Evolutionary conservation across 2,888 invertebrate species (phyloP), one percentile per base, ranked within the genome.

Genomic region (Apodemia zela): DNA sequence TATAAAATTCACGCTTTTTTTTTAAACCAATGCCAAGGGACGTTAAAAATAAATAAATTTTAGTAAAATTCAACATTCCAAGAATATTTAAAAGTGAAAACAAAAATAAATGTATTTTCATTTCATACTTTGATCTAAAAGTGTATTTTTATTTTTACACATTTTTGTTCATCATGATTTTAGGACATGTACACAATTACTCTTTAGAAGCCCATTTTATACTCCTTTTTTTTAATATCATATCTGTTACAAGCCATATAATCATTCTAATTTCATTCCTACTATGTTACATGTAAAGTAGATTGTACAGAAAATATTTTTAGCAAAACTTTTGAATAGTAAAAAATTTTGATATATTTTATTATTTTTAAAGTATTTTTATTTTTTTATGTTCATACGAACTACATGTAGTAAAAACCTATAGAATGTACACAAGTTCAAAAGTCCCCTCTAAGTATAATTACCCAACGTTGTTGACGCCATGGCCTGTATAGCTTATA

Each of bases 221-320:
- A 25, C 25, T 2, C 25, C 25, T 25, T 13, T 21, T 42, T 42
- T 13, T 13, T 0, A 42, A 15, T 42, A 42, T 42, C 15, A 13
- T 42, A 42, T 42, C 42, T 42, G 17, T 54, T 51, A 51, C 61
- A 54, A 54, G 21, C 54, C 54, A 54, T n/a, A 38, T 35, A 42
- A 54, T 65, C 69, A 73, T 73, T 74, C 80, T 79, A 42, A 42
- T 42, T 81, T 76, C 85, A 85, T 86, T 86, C 85, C 84, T 87
- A 85, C 66, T 78, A 75, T 67, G 72, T 84, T 84, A 80, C 84
- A 82, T 79, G 67, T 69, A 68, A 69, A 77, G 77, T 77, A 76
- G 73, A 73, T 70, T 80, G 79, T 82, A 82, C 80, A 82, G 77
- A 73, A 68, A 71, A 72, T 74, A 75, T 74, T 76, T 74, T 75